These are phyloP conservation scores for Salpingus planirostris DNA, from an alignment of 2,888 invertebrate species.

Conservation along the genomic window DNA sequence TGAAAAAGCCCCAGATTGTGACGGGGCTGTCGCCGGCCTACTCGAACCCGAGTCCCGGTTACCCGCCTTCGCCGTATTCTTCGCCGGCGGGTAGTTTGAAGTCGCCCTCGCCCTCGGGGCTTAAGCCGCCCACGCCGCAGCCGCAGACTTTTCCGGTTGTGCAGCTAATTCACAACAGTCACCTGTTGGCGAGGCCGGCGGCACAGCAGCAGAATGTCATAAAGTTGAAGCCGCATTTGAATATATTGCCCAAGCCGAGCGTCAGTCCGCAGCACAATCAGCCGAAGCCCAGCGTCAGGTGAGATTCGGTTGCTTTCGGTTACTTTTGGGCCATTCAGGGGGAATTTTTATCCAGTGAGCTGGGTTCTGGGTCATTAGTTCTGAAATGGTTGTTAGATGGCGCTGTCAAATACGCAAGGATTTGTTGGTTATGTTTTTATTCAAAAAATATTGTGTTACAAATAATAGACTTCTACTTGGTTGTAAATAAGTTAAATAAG, in stretches of 20 bases:
- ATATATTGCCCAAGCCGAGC: slow-evolving; percentile 42
- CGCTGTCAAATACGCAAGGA: no score
- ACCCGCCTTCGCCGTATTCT: slow-evolving; percentile 37
- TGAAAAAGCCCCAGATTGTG: slow-evolving; percentile 39
- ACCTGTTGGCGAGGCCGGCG: slow-evolving; percentile 33
- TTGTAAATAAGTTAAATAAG: no score
- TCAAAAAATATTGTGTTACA: no score
- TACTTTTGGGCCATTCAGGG: no score
- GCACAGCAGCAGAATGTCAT: slow-evolving; percentile 37
- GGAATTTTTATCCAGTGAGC: no score
- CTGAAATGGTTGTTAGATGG: no score
- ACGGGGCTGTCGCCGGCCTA: slow-evolving; percentile 38
- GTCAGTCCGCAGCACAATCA: slow-evolving; percentile 35
- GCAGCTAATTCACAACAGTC: slow-evolving; percentile 40
- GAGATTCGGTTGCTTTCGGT: no score
- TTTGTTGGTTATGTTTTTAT: no score
- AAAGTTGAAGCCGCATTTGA: slow-evolving; percentile 41
- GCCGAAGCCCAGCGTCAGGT: slow-evolving; percentile 41
- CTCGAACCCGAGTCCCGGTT: slow-evolving; percentile 30
- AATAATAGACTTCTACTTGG: no score
- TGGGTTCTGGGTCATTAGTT: no score
- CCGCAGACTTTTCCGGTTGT: slow-evolving; percentile 39
- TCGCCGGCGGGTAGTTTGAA: slow-evolving; percentile 40
- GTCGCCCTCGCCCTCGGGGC: slow-evolving; percentile 32
- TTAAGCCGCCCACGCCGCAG: slow-evolving; percentile 40